Base-by-base conservation (phyloP, 1,140 invertebrate species). In the Brachionus koreanus region DNA sequence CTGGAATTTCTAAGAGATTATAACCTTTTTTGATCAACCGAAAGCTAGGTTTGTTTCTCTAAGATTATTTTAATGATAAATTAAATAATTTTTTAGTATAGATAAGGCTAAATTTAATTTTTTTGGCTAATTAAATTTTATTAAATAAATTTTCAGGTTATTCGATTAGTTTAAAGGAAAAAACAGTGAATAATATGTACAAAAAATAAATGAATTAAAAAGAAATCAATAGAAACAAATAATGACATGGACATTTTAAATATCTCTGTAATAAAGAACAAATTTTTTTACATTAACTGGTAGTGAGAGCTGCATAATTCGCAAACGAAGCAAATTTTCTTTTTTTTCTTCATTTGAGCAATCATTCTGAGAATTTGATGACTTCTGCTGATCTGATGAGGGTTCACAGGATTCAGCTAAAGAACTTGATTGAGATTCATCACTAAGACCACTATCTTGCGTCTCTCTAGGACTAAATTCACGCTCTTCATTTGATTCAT, bases 191-290 rank as follows among this genome's bases (percentile, higher is more conserved):
- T 2, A 29, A 29, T 29, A 29, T 29, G 1, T 29, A 29, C 29
- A 29, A 29, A 29, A 29, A 33, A 13, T 65, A 65, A 7, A 33
- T 65, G 33, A 19, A 25, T 12, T 63, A 25, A 63, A 33, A 65
- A 65, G 13, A 13, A 35, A 65, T 35, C 12, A 35, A 33, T n/a
- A n/a, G n/a, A n/a, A n/a, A n/a, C n/a, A 35, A n/a, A 33, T 13
- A 33, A 57, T 57, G 49, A 19, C 49, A 57, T 57, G 49, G 49
- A 57, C 19, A 16, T 57, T 13, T 74, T 65, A 74, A 46, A 74
- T 74, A 46, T 49, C 39, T 74, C 69, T 74, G 13, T 74, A 46
- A 74, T 74, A 74, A n/a, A 74, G 69, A 29, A 74, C 39, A 46
- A 74, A 74, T 0, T 29, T 74, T 46, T 74, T 74, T 13, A 74